phyloP scores from a whole-genome alignment of 2,888 invertebrate species.

The Eupithecia vulgata region DNA sequence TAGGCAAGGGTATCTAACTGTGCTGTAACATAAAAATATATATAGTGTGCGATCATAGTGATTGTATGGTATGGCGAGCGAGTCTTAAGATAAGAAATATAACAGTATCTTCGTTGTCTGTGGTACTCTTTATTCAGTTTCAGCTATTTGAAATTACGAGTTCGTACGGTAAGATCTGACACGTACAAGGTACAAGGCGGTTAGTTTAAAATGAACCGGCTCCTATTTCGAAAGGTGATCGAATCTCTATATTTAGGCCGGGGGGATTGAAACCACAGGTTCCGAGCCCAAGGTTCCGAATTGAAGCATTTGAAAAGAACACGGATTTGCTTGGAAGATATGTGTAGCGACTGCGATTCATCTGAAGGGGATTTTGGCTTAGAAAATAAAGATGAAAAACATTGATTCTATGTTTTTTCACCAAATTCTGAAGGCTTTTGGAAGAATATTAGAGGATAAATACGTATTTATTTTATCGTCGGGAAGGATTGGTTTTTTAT shows the following conservation, averaged over 20 bases:
- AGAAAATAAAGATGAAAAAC: constrained; percentile 7
- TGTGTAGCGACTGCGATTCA: constrained; percentile 22
- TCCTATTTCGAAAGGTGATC: constrained; percentile 38
- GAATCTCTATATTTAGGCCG: constrained; percentile 38
- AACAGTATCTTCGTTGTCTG: too few species aligned
- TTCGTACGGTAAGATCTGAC: constrained; percentile 13
- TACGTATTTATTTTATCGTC: neutral
- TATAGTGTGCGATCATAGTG: too few species aligned
- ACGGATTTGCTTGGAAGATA: constrained; percentile 28
- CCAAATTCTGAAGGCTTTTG: neutral
- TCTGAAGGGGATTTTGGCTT: constrained; percentile 31
- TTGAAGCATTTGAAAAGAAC: constrained; percentile 36
- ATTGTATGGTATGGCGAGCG: too few species aligned
- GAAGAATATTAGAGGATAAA: neutral
- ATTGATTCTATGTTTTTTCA: neutral
- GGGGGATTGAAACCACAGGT: constrained; percentile 36
- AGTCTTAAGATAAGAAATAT: too few species aligned
- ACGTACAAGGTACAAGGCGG: constrained; percentile 21
- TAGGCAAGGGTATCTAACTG: too few species aligned
- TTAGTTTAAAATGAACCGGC: constrained; percentile 34
- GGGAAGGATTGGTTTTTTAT: too few species aligned
- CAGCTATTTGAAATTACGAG: neutral
- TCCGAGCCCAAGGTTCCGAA: constrained; percentile 33
- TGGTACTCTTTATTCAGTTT: constrained; percentile 2
- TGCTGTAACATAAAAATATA: too few species aligned